Conservation (phyloP, 2,797 vertebrate species). For the Lepilemur ruficaudatus region DNA sequence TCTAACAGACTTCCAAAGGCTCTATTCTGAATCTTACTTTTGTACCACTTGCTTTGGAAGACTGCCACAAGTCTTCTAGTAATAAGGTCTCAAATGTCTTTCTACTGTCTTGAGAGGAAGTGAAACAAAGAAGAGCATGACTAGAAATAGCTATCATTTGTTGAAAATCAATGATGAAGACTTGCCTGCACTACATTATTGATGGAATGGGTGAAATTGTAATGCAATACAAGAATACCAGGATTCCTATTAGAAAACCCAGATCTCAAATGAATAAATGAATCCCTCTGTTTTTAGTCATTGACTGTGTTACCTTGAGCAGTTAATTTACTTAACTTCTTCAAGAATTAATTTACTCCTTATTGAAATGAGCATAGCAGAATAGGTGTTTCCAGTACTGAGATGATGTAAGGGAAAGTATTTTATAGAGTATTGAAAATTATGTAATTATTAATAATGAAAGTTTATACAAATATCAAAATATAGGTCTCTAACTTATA, state of each 20-base stretch:
- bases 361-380: neutral
- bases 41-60: neutral
- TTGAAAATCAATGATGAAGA: neutral
- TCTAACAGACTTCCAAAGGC: neutral
- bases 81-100: neutral
- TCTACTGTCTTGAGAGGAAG: neutral
- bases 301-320: neutral
- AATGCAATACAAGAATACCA: neutral
- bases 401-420: neutral
- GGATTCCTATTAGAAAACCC: neutral
- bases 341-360: neutral
- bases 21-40: neutral
- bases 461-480: neutral
- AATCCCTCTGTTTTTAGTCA: neutral
- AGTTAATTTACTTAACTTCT: neutral
- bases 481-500: neutral
- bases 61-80: neutral
- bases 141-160: neutral
- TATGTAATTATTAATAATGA: neutral
- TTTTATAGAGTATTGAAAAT: neutral
- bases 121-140: neutral
- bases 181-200: neutral
- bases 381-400: neutral
- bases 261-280: neutral
- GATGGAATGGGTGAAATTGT: neutral